phyloP scores from a whole-genome alignment of 2,113 vertebrate genomes.

The Thamnophis sirtalis region DNA sequence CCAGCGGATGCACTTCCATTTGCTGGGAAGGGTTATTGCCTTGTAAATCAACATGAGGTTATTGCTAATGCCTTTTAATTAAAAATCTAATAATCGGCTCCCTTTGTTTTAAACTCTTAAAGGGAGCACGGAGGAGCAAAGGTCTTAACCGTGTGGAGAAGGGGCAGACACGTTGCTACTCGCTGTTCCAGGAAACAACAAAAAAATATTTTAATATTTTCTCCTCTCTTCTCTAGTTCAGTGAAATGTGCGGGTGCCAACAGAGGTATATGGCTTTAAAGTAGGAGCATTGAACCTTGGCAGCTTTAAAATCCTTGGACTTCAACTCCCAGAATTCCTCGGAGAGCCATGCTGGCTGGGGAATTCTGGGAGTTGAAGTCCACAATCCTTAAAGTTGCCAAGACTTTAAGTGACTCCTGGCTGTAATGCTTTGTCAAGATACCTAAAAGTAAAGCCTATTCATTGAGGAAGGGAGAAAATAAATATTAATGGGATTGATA shows the following conservation, averaged over 20 bases:
- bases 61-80: conserved; percentile 43
- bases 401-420: not conserved
- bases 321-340: not conserved
- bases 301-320: not conserved
- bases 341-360: not conserved
- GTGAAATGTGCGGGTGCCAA: not conserved
- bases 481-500: not conserved
- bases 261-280: not conserved
- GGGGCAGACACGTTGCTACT: not conserved
- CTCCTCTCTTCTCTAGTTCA: not conserved
- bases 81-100: conserved; percentile 35
- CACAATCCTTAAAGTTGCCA: not conserved
- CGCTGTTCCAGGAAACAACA: not conserved
- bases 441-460: too few relatives aligned
- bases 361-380: not conserved
- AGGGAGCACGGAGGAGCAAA: rapidly evolving
- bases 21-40: conserved; percentile 37
- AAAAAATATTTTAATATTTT: not conserved
- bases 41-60: conserved; percentile 35
- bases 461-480: not conserved
- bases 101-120: conserved; percentile 24
- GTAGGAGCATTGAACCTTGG: not conserved
- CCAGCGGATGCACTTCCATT: conserved; percentile 31
- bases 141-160: not conserved
- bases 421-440: not conserved